These are phyloP conservation scores for Ichneumoninae sp. DNA, from an alignment of 2,888 invertebrate genomes.

Conservation along the genomic window DNA sequence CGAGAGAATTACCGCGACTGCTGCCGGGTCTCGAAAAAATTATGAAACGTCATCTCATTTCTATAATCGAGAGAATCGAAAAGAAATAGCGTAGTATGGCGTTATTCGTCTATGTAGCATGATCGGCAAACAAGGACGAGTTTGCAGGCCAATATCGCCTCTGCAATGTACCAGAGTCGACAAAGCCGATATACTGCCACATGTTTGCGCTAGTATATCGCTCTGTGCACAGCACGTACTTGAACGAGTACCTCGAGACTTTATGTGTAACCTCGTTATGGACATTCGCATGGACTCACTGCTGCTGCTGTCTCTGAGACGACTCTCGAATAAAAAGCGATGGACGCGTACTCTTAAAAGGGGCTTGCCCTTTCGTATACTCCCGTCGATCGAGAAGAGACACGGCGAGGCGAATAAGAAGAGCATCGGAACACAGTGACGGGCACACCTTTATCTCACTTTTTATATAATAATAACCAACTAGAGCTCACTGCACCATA, in stretches of 20 bases:
- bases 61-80: not conserved
- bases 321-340: constrained; percentile 49
- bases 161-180: constrained; percentile 5
- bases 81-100: not conserved
- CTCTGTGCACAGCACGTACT: constrained; percentile 44
- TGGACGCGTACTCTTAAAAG: constrained; percentile 36
- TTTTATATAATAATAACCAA: not conserved
- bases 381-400: not conserved
- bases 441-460: not conserved
- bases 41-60: not conserved
- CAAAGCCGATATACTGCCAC: constrained; percentile 5
- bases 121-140: constrained; percentile 51
- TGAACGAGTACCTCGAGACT: constrained; percentile 45
- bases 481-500: not conserved
- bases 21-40: not conserved
- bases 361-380: constrained; percentile 26
- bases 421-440: not conserved
- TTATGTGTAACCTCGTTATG: constrained; percentile 66
- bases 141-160: constrained; percentile 41
- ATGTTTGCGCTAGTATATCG: not conserved
- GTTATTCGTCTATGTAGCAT: not conserved
- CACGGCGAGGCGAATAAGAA: not conserved
- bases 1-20: not conserved
- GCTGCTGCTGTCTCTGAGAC: constrained; percentile 10
- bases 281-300: constrained; percentile 68